A percentile compares a stretch with the other conserved stretches of the same genome.
Evolutionary conservation across 2,888 invertebrate species (phyloP).

Genomic region (Athrips mouffetella): DNA sequence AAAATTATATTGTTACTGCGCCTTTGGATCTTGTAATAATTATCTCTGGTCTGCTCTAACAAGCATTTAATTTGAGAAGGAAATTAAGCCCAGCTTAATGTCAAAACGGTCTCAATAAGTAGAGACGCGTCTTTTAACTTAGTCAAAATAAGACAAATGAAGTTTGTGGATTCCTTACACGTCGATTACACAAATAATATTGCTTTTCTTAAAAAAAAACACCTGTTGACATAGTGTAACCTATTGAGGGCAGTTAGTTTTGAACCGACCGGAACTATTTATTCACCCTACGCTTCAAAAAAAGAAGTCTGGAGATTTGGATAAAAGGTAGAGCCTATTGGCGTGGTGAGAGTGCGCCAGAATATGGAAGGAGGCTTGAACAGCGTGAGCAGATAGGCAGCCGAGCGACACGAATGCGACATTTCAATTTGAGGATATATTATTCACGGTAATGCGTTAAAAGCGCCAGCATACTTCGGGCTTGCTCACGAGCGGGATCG

Average conservation of each 20-base stretch:
- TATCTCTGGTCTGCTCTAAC: conserved; percentile 67
- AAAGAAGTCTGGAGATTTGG: conserved; percentile 48
- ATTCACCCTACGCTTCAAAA: conserved; percentile 21
- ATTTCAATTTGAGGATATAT: conserved; percentile 77
- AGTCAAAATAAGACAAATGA: conserved; percentile 13
- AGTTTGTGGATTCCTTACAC: background rate
- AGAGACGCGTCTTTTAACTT: conserved; percentile 40
- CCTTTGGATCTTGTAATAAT: conserved; percentile 68
- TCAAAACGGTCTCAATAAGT: conserved; percentile 47
- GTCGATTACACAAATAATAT: no score
- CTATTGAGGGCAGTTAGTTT: background rate
- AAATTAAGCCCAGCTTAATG: conserved; percentile 54
- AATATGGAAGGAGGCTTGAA: conserved; percentile 57
- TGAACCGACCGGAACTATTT: background rate
- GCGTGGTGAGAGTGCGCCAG: conserved; percentile 51
- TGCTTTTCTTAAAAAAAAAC: no score
- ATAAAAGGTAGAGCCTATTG: conserved; percentile 70
- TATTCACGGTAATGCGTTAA: conserved; percentile 78
- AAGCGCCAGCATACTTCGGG: conserved; percentile 59
- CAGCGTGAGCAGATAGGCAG: conserved; percentile 60
- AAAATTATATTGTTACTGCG: conserved; percentile 69
- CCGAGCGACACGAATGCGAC: conserved; percentile 72
- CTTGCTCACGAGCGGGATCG: conserved; percentile 54
- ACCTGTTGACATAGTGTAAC: no score
- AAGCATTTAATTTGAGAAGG: conserved; percentile 63